phyloP scores from a whole-genome alignment of 2,113 vertebrate genomes.

The Phrynosoma blainvillii region DNA sequence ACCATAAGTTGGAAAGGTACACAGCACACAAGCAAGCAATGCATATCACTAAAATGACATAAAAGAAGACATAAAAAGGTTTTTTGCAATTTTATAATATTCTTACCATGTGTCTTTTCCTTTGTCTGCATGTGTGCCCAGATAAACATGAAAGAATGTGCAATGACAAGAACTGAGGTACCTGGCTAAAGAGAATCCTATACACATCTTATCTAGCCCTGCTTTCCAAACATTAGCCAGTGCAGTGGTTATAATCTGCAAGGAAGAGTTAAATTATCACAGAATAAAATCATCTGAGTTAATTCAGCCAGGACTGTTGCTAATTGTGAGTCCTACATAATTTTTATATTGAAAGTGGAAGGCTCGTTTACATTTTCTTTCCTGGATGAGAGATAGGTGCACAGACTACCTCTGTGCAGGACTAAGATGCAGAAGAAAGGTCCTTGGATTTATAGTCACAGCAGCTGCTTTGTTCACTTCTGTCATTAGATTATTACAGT shows the following conservation, averaged over 20 bases:
- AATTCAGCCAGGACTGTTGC: background rate
- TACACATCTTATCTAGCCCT: background rate
- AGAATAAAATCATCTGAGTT: background rate
- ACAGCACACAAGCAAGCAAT: no score
- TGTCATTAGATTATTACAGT: background rate
- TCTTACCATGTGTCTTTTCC: background rate
- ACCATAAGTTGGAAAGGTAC: no score
- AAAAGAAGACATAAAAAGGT: background rate
- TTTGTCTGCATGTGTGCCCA: background rate
- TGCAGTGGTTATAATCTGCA: background rate
- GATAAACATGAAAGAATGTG: background rate
- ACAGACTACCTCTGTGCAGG: background rate
- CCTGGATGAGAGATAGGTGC: background rate
- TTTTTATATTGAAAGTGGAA: background rate
- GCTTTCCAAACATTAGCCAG: background rate
- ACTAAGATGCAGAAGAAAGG: background rate
- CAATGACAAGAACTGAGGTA: background rate
- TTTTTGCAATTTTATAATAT: background rate
- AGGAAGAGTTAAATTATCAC: background rate
- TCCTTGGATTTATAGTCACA: background rate
- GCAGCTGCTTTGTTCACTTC: background rate
- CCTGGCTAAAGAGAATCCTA: background rate
- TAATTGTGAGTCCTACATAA: background rate
- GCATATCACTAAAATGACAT: constrained; percentile 37
- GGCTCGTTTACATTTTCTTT: background rate